A percentile compares a stretch with the other conserved stretches of the same genome.
Evolutionary conservation across 2,797 vertebrate genomes (phyloP).

Genomic region (Gambelia wislizenii): DNA sequence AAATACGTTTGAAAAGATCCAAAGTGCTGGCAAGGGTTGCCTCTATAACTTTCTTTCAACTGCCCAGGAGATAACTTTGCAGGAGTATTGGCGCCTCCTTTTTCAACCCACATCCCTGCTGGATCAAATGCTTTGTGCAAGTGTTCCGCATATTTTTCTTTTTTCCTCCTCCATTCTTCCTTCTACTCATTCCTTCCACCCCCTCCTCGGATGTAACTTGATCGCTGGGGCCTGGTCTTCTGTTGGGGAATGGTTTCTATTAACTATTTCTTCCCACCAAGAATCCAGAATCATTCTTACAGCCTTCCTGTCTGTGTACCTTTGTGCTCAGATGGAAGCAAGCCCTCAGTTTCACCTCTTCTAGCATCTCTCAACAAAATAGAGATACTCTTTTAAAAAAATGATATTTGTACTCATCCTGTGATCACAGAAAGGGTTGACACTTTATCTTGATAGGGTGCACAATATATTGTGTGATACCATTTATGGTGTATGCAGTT

Average conservation of each 20-base stretch:
- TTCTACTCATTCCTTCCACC: conserved; percentile 67
- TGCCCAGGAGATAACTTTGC: conserved; percentile 36
- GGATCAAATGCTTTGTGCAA: conserved; percentile 58
- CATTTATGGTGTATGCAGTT: neutral
- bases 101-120: conserved; percentile 65
- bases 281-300: neutral
- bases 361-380: neutral
- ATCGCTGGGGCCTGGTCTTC: conserved; percentile 77
- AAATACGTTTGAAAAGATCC: neutral
- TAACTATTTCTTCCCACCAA: conserved; percentile 75
- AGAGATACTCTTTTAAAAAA: too few species aligned
- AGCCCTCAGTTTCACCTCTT: neutral
- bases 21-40: neutral
- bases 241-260: conserved; percentile 77
- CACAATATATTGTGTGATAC: neutral
- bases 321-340: neutral
- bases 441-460: neutral
- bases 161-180: conserved; percentile 25
- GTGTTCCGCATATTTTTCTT: conserved; percentile 71
- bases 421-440: neutral
- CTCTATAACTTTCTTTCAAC: neutral
- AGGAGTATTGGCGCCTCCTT: conserved; percentile 41
- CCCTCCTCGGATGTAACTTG: conserved; percentile 77
- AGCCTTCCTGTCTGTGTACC: too few species aligned
- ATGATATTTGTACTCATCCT: neutral